A percentile compares a stretch with the other conserved stretches of the same genome.
phyloP scores from a whole-genome alignment of 2,797 vertebrate species.

The Falco cherrug region DNA sequence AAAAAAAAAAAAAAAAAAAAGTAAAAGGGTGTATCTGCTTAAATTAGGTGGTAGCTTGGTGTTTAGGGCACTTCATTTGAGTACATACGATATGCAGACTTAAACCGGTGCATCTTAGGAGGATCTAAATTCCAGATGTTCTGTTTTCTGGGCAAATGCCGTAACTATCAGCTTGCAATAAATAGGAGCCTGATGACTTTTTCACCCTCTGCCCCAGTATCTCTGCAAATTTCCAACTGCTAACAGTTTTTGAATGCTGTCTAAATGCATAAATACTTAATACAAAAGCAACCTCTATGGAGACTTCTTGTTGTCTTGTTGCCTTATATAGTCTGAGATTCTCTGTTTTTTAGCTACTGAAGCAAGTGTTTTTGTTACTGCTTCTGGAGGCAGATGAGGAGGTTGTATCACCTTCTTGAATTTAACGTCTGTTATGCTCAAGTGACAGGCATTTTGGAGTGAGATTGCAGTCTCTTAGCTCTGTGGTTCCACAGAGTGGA shows the following conservation, averaged over 20 bases:
- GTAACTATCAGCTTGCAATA: background rate
- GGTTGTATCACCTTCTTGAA: background rate
- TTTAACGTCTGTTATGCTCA: background rate
- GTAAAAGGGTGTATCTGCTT: background rate
- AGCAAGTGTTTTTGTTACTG: background rate
- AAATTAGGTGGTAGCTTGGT: background rate
- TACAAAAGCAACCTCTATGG: background rate
- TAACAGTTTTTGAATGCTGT: background rate
- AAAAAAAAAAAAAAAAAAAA: no score
- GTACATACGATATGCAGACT: fast-evolving
- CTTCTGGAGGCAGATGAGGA: background rate
- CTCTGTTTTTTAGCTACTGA: background rate
- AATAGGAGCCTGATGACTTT: background rate
- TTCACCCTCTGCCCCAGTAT: background rate
- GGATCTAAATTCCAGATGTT: background rate
- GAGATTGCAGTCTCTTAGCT: background rate
- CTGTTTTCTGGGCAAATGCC: background rate
- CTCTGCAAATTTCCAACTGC: background rate
- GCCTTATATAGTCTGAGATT: background rate
- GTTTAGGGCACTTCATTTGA: background rate
- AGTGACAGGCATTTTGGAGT: fast-evolving
- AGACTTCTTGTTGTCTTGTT: background rate
- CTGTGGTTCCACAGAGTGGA: background rate
- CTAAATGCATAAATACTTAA: background rate
- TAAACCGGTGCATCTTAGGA: background rate